Base-by-base conservation (phyloP, 1,140 invertebrate genomes). In the Tenebrio molitor region DNA sequence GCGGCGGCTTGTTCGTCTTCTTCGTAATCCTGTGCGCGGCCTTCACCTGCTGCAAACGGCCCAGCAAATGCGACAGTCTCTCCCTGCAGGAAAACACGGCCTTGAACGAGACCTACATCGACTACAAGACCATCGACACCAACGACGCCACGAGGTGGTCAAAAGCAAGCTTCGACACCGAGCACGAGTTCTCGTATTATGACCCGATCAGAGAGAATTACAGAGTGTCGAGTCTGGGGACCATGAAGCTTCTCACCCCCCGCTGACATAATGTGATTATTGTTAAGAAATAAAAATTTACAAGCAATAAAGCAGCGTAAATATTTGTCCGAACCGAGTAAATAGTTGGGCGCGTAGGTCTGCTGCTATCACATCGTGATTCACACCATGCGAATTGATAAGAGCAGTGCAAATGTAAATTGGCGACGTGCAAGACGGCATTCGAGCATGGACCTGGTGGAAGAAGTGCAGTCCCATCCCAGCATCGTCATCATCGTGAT, bases 151-250 rank as follows among this genome's bases (percentile, higher is more conserved):
- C n/a, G 23, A 58, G 23, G 6, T 3, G 0, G 14, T 66, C 64
- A 1, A 21, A 25, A 2, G 42, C 14, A 5, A 66, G 64, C 15
- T 25, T 42, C 8, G 64, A 66, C 14, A 66, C 64, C 5, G 64
- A 66, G 1, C 16, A 21, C 14, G 64, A 66, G 44, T 66, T 66
- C 17, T 42, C 36, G 19, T 66, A 42, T 25, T 66, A 66, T 16
- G 64, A 66, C 21, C 4, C 21, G 4, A 58, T 58, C 14, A 15
- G 8, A 8, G 8, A 53, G 2, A 58, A 58, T 29, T 7, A 29
- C 0, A 21, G 21, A 5, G 50, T 12, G 0, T 33, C 23, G 12
- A 23, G 29, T 4, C 21, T 58, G 8, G 50, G 10, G 21, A 58
- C 50, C 5, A 58, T 58, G 50, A 58, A 15, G 12, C n/a, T 58